These are phyloP conservation scores for Alosa alosa DNA, from an alignment of 2,113 vertebrate species.

Conservation along the genomic window DNA sequence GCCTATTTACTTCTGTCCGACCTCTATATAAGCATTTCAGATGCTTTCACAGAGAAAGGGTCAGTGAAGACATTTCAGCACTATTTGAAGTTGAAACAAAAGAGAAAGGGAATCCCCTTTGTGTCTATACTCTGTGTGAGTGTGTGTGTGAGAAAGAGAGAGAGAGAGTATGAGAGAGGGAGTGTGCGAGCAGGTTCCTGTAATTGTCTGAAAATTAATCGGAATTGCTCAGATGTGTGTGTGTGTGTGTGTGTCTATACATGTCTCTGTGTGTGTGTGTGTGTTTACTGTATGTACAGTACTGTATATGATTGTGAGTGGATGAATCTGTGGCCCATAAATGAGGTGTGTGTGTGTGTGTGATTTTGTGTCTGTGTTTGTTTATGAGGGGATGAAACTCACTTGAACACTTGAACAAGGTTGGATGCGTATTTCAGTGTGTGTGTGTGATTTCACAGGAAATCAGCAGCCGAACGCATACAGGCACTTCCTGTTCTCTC, in stretches of 20 bases:
- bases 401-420: neutral
- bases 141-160: neutral
- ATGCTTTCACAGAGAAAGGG: no score
- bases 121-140: neutral
- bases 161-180: neutral
- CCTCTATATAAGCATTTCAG: no score
- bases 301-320: neutral
- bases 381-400: neutral
- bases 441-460: neutral
- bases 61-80: no score
- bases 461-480: neutral
- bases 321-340: neutral
- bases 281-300: neutral
- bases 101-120: no score
- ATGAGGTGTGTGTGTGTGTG: neutral
- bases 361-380: neutral
- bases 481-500: constrained; percentile 1
- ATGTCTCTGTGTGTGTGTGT: neutral
- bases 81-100: no score
- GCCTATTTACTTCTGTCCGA: no score
- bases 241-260: neutral
- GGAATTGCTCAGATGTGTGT: neutral
- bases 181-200: neutral
- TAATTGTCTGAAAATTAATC: neutral
- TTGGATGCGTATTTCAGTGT: neutral